Conservation (phyloP, 2,888 invertebrate species). For the Seira ritae region DNA sequence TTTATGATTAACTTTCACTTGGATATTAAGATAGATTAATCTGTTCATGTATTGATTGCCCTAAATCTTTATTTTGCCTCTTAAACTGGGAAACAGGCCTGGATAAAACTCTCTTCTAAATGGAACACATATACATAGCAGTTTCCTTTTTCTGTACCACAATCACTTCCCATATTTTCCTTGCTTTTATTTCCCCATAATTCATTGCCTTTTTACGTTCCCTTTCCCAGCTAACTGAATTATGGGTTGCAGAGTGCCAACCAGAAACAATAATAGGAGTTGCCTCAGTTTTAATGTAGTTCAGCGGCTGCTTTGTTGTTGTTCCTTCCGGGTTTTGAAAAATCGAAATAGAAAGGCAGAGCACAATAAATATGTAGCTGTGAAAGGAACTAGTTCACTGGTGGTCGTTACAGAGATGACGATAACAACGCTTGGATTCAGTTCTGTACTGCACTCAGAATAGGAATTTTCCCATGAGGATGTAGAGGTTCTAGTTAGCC, state of each 20-base stretch:
- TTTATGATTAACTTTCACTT: too few relatives aligned
- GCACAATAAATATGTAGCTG: too few relatives aligned
- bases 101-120: not conserved
- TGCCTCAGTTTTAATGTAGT: not conserved
- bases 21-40: not conserved
- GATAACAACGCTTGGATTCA: not conserved
- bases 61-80: not conserved
- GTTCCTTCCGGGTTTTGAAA: not conserved
- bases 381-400: not conserved
- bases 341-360: not conserved
- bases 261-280: not conserved
- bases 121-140: not conserved
- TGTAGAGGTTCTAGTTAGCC: not conserved
- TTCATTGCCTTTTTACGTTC: constrained; percentile 5
- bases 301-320: not conserved
- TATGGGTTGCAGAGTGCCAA: not conserved
- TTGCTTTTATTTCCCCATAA: not conserved
- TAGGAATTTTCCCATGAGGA: not conserved
- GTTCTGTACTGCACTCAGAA: not conserved
- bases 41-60: not conserved
- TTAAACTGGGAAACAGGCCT: not conserved
- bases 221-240: not conserved
- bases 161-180: not conserved
- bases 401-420: not conserved
- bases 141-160: not conserved